These are phyloP conservation scores for Glaucomys volans DNA, from an alignment of 2,113 vertebrate genomes.

Conservation along the genomic window DNA sequence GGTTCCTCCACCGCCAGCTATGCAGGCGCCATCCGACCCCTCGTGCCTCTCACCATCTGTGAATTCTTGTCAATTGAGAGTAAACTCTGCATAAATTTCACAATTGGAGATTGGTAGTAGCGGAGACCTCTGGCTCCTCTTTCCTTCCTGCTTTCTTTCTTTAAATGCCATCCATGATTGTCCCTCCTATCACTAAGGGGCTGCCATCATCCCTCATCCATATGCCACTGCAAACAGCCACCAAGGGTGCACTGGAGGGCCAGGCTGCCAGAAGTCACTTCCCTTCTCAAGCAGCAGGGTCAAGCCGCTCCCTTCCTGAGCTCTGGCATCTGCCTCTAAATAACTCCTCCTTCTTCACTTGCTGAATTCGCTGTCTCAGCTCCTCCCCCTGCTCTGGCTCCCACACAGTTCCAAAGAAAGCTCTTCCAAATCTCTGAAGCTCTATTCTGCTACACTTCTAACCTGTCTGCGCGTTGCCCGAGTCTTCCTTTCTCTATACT, in stretches of 20 bases:
- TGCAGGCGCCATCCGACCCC: background rate
- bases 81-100: constrained; percentile 57
- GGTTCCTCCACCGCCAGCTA: background rate
- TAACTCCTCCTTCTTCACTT: background rate
- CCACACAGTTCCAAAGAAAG: background rate
- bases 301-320: background rate
- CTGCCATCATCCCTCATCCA: background rate
- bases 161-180: constrained; percentile 12
- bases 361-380: background rate
- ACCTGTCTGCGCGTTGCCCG: background rate
- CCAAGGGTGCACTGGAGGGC: too few relatives aligned
- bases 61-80: constrained; percentile 52
- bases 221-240: background rate
- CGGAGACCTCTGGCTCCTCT: background rate
- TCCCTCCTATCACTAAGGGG: background rate
- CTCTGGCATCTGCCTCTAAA: background rate
- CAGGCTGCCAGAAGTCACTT: background rate
- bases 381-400: background rate
- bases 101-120: background rate
- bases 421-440: background rate
- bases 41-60: constrained; percentile 59
- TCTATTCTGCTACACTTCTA: constrained; percentile 1
- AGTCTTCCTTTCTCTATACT: background rate
- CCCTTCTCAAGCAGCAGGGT: background rate
- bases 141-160: constrained; percentile 47